Conservation (phyloP, 2,888 invertebrate species). For the Ariolimax columbianus region DNA sequence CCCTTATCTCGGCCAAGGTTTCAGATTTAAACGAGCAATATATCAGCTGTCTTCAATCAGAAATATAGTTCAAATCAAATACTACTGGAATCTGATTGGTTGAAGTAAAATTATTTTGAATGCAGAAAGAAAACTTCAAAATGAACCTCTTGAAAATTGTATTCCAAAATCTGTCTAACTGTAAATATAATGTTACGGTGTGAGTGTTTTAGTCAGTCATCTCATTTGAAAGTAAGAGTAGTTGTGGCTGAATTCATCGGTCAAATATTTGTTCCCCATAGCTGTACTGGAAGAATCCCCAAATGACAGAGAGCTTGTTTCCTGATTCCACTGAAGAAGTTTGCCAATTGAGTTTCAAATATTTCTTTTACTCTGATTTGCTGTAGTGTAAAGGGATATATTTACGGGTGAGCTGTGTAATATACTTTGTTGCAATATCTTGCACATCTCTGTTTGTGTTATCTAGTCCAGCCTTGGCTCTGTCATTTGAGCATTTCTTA, state of each 20-base stretch:
- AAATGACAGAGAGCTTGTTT: conserved; percentile 17
- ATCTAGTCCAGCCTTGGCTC: conserved; percentile 4
- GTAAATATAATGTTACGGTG: not conserved
- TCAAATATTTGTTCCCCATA: not conserved
- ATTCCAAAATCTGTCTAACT: not conserved
- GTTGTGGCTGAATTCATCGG: not conserved
- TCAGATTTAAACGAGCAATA: not conserved
- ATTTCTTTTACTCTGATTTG: not conserved
- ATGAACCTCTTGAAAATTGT: not conserved
- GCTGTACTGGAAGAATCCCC: conserved; percentile 3
- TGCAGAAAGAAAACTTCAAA: not conserved
- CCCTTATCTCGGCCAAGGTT: not conserved
- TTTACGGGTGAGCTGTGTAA: not conserved
- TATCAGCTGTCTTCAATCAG: not conserved
- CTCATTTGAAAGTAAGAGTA: not conserved
- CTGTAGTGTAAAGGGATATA: not conserved
- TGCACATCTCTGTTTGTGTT: not conserved
- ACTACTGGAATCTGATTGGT: not conserved
- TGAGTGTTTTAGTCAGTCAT: not conserved
- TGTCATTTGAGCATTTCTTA: conserved; percentile 21
- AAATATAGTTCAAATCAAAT: not conserved
- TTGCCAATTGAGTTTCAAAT: not conserved
- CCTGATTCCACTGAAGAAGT: not conserved
- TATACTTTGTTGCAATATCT: not conserved
- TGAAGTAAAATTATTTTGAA: not conserved